Conservation (phyloP, 2,888 invertebrate species). For the Crocallis elinguaria region DNA sequence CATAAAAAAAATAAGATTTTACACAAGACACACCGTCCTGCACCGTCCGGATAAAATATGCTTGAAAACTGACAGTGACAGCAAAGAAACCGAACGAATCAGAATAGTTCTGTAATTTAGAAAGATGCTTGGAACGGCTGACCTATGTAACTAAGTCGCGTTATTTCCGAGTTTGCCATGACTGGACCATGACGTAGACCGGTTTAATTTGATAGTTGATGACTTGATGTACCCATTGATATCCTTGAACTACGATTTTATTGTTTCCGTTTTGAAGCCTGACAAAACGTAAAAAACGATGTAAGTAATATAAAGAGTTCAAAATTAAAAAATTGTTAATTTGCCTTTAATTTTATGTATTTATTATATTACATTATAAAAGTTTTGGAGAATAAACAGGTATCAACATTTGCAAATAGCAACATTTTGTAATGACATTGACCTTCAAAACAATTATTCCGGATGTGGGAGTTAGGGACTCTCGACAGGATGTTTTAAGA, state of each 20-base stretch:
- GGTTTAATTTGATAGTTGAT: slow-evolving; percentile 19
- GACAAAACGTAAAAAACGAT: not conserved
- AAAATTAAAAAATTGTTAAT: too few species aligned
- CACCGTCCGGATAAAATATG: slow-evolving; percentile 48
- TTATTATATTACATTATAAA: too few species aligned
- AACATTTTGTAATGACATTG: slow-evolving; percentile 2
- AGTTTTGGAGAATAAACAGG: too few species aligned
- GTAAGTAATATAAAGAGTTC: not conserved
- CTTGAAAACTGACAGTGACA: slow-evolving; percentile 62
- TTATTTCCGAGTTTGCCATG: slow-evolving; percentile 61
- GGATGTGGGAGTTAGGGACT: not conserved
- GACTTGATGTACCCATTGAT: slow-evolving; percentile 19
- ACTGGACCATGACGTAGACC: slow-evolving; percentile 21
- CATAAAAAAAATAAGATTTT: slow-evolving; percentile 36
- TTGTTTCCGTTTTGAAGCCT: slow-evolving; percentile 6
- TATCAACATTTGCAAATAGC: not conserved
- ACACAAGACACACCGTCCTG: slow-evolving; percentile 51
- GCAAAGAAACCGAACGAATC: slow-evolving; percentile 31
- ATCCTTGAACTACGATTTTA: slow-evolving; percentile 16
- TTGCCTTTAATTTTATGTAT: too few species aligned
- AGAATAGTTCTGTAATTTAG: slow-evolving; percentile 25
- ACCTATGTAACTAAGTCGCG: slow-evolving; percentile 49
- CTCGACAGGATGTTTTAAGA: too few species aligned
- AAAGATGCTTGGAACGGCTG: slow-evolving; percentile 10
- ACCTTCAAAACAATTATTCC: not conserved